Percentiles rank a stretch among this genome's conserved stretches.
These are phyloP conservation scores for Catocala nupta DNA, from an alignment of 2,888 invertebrate species.

Conservation along the genomic window DNA sequence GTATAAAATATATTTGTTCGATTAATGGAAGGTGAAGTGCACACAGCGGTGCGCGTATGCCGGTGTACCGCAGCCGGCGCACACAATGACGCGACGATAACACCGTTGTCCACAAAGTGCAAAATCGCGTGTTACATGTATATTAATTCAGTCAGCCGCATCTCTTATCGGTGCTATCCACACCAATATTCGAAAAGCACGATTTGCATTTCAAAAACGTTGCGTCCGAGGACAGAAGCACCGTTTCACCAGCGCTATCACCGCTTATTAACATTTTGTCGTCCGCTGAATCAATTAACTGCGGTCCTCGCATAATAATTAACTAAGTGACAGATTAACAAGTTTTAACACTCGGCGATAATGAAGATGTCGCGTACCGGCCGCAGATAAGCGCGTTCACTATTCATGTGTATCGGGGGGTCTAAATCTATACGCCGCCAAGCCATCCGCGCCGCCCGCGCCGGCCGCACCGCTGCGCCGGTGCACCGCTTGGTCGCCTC, in stretches of 20 bases:
- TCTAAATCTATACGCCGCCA: conserved; percentile 39
- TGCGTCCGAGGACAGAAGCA: conserved; percentile 50
- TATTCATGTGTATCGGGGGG: conserved; percentile 65
- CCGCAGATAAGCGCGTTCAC: conserved; percentile 59
- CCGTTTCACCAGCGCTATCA: conserved; percentile 65
- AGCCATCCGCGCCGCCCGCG: neutral
- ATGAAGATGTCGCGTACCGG: conserved; percentile 81
- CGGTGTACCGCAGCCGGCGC: neutral
- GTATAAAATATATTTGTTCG: conserved; percentile 33
- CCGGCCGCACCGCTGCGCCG: neutral
- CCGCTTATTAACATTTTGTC: conserved; percentile 85
- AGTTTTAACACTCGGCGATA: conserved; percentile 84
- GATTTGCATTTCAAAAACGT: conserved; percentile 74
- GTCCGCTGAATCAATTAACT: conserved; percentile 82
- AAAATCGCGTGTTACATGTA: conserved; percentile 73
- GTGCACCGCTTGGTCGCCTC: neutral
- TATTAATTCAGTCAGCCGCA: conserved; percentile 71
- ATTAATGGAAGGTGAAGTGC: conserved; percentile 23
- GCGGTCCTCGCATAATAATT: conserved; percentile 81
- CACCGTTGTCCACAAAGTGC: conserved; percentile 58
- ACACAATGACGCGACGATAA: conserved; percentile 35
- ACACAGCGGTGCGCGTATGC: too few relatives aligned
- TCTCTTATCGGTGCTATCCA: conserved; percentile 70
- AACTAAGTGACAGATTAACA: conserved; percentile 83
- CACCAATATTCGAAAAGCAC: conserved; percentile 69